Base-by-base conservation (phyloP, 2,888 invertebrate species). In the Tipula lateralis region DNA sequence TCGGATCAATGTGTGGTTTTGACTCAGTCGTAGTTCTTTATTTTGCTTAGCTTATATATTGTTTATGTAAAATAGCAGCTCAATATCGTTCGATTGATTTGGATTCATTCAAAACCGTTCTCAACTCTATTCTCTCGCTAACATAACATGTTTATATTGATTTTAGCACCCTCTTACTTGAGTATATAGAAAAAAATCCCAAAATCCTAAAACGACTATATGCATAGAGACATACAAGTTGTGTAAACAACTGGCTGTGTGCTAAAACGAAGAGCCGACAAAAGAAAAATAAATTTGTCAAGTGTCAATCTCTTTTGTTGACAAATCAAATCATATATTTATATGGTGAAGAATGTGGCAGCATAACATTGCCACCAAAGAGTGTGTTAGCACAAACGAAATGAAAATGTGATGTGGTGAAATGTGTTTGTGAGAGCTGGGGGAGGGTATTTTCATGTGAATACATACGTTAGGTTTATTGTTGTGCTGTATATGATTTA, bases 291-390 rank as follows among this genome's bases (percentile, higher is more conserved):
- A 66, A 66, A 66, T 66, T 66, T 66, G 66, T 66, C 66, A 66
- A 66, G 66, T 66, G 66, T 66, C 66, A 66, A 66, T 66, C 66
- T 66, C 66, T 66, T 66, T 66, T 66, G 66, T 66, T 66, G 66
- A 66, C 24, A 66, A 66, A 66, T 66, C 66, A 66, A 66, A 66
- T 66, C 66, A 66, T 1, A n/a, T n/a, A n/a, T n/a, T n/a, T n/a
- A n/a, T n/a, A 19, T 9, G 19, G 66, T 24, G 19, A 66, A 24
- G 24, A 24, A 66, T 66, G n/a, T n/a, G 66, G 66, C 3, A 66
- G 9, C 66, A 66, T 24, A 66, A 24, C 66, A 24, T 4, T 19
- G 24, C 9, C 1, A 9, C 24, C 66, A 50, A 50, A 50, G 16
- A 16, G 44, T 50, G n/a, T n/a, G 44, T 50, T 50, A 16, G 44